phyloP scores from a whole-genome alignment of 2,888 invertebrate genomes.

The Ennomos quercinarius region DNA sequence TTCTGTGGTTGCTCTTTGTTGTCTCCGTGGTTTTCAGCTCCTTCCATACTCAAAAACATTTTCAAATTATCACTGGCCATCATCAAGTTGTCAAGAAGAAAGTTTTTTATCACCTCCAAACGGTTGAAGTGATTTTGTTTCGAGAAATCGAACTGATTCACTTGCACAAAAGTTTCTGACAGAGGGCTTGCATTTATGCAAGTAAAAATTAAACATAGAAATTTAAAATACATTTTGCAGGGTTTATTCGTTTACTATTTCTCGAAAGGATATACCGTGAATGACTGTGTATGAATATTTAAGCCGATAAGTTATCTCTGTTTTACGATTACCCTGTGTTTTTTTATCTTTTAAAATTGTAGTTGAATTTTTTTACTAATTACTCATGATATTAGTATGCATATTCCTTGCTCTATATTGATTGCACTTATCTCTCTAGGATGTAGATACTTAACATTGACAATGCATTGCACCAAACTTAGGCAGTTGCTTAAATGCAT shows the following conservation, averaged over 20 bases:
- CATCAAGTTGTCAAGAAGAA: slow-evolving; percentile 48
- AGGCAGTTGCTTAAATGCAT: too few relatives aligned
- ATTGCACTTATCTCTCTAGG: too few relatives aligned
- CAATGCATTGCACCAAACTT: too few relatives aligned
- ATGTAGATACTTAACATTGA: too few relatives aligned
- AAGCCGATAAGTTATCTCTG: slow-evolving; percentile 23
- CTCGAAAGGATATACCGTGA: not conserved
- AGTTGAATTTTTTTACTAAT: too few relatives aligned
- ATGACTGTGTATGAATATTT: slow-evolving; percentile 25
- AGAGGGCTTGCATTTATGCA: slow-evolving; percentile 22
- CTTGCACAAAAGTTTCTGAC: slow-evolving; percentile 35
- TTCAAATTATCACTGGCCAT: slow-evolving; percentile 50
- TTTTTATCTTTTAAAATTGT: slow-evolving; percentile 3
- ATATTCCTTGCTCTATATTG: too few relatives aligned
- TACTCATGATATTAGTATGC: too few relatives aligned
- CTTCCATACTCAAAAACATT: slow-evolving; percentile 45
- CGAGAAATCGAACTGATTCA: slow-evolving; percentile 37
- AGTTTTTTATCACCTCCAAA: slow-evolving; percentile 42
- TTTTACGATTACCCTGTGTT: slow-evolving; percentile 7
- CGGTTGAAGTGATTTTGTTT: slow-evolving; percentile 24
- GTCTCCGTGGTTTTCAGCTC: slow-evolving; percentile 15
- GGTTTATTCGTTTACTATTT: not conserved
- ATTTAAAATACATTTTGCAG: slow-evolving; percentile 23
- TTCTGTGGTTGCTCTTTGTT: slow-evolving; percentile 8
- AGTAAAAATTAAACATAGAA: slow-evolving; percentile 24